Evolutionary conservation across 2,797 vertebrate species (phyloP).

Genomic region (Ptychadena robeensis): DNA sequence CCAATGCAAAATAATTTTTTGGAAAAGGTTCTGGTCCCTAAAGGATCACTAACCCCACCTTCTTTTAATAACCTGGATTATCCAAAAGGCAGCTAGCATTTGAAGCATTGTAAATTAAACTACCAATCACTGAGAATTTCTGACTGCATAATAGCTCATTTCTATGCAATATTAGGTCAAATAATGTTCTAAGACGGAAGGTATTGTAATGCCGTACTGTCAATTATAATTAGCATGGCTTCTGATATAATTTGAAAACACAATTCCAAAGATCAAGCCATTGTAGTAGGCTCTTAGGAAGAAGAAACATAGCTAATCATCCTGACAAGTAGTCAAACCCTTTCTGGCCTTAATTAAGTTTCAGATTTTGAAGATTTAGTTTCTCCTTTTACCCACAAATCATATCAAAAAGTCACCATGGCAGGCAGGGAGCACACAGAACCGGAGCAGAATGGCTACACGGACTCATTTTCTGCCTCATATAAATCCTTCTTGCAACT

Average conservation of each 20-base stretch:
- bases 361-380: slow-evolving; percentile 22
- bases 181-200: slow-evolving; percentile 66
- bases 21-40: slow-evolving; percentile 64
- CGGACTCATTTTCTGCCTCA: slow-evolving; percentile 16
- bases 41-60: slow-evolving; percentile 66
- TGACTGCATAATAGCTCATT: slow-evolving; percentile 67
- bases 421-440: neutral
- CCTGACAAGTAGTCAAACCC: slow-evolving; percentile 4
- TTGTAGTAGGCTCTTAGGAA: slow-evolving; percentile 12
- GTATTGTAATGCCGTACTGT: slow-evolving; percentile 50
- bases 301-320: slow-evolving; percentile 5
- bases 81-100: slow-evolving; percentile 67
- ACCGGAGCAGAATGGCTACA: slow-evolving; percentile 3
- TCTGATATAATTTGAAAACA: slow-evolving; percentile 48
- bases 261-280: slow-evolving; percentile 37
- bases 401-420: neutral
- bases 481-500: slow-evolving; percentile 29
- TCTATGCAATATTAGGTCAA: slow-evolving; percentile 66
- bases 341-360: slow-evolving; percentile 16
- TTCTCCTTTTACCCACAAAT: slow-evolving; percentile 20
- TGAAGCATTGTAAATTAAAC: slow-evolving; percentile 62
- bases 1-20: slow-evolving; percentile 43
- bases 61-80: slow-evolving; percentile 68
- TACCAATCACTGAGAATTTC: slow-evolving; percentile 70
- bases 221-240: slow-evolving; percentile 44